A percentile compares a stretch with the other conserved stretches of the same genome.
Evolutionary conservation across 1,140 invertebrate genomes (phyloP).

Genomic region (Neodiprion lecontei): DNA sequence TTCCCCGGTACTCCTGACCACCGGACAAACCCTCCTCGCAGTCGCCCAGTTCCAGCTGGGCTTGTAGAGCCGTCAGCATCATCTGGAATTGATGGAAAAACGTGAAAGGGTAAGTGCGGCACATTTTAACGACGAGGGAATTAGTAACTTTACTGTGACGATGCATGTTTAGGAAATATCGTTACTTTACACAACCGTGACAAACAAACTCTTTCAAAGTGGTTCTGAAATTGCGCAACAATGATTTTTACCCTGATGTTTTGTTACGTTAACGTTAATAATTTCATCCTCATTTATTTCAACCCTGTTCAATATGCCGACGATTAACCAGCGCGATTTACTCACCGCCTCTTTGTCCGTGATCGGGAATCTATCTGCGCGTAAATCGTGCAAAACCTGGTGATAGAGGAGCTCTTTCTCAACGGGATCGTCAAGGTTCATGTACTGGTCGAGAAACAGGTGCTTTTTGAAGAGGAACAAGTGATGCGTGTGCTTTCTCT

Average conservation of each 20-base stretch:
- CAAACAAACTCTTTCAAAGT: not conserved
- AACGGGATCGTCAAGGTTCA: slow-evolving; percentile 85
- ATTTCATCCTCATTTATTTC: not conserved
- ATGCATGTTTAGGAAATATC: not conserved
- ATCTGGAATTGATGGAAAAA: slow-evolving; percentile 67
- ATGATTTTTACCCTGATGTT: too few relatives aligned
- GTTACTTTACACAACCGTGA: not conserved
- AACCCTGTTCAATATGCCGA: slow-evolving; percentile 11
- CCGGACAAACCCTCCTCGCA: slow-evolving; percentile 66
- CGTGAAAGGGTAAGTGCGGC: not conserved
- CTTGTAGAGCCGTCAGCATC: slow-evolving; percentile 92
- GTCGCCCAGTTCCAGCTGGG: slow-evolving; percentile 90
- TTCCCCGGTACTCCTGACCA: slow-evolving; percentile 73
- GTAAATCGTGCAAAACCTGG: slow-evolving; percentile 89
- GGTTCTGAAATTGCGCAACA: too few relatives aligned
- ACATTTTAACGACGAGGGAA: not conserved
- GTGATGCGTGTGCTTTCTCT: slow-evolving; percentile 64
- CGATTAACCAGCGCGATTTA: slow-evolving; percentile 33
- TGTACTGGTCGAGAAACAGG: slow-evolving; percentile 85
- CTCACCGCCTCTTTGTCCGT: slow-evolving; percentile 92
- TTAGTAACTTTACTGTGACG: too few relatives aligned
- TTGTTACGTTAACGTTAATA: not conserved
- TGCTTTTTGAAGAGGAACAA: slow-evolving; percentile 92
- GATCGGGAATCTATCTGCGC: slow-evolving; percentile 89
- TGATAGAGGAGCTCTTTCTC: slow-evolving; percentile 97